Evolutionary conservation across 92 coral and sea anemone genomes (phyloP).

Genomic region (Zoanthus sociatus): DNA sequence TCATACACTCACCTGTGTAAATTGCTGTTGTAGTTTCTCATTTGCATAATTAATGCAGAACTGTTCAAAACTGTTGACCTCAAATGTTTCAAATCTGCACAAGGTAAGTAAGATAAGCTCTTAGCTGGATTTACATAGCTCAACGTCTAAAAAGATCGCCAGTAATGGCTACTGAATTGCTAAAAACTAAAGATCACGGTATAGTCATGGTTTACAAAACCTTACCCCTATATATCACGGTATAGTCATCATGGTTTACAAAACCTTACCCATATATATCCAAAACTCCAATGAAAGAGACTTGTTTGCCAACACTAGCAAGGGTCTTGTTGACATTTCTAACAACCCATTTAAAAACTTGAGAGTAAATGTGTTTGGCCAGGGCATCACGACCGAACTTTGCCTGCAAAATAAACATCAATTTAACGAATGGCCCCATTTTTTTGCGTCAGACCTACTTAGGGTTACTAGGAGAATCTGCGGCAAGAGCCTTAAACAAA

Average conservation of each 20-base stretch:
- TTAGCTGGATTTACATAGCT: neutral
- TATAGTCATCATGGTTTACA: too few relatives aligned
- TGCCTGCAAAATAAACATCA: conserved; percentile 52
- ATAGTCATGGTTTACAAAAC: too few relatives aligned
- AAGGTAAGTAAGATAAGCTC: neutral
- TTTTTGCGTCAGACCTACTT: too few relatives aligned
- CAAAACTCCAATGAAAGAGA: conserved; percentile 94
- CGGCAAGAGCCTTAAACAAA: too few relatives aligned
- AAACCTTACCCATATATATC: conserved; percentile 95
- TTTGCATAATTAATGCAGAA: conserved; percentile 98
- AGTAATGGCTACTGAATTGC: neutral
- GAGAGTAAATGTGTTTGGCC: conserved; percentile 92
- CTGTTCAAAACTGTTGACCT: conserved; percentile 97
- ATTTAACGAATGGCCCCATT: too few relatives aligned
- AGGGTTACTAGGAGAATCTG: too few relatives aligned
- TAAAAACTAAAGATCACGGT: neutral
- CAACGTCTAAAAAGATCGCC: neutral
- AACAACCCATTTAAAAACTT: conserved; percentile 92
- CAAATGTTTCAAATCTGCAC: conserved; percentile 96
- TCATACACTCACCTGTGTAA: conserved; percentile 79
- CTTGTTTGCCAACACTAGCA: conserved; percentile 67
- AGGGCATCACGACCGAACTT: conserved; percentile 91
- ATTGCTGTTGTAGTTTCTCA: conserved; percentile 98
- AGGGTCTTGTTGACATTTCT: conserved; percentile 89
- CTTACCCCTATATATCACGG: conserved; percentile 95